Percentiles rank a stretch among this genome's conserved stretches.
Evolutionary conservation across 1,140 invertebrate species (phyloP).

Genomic region (Drosophila leontia): DNA sequence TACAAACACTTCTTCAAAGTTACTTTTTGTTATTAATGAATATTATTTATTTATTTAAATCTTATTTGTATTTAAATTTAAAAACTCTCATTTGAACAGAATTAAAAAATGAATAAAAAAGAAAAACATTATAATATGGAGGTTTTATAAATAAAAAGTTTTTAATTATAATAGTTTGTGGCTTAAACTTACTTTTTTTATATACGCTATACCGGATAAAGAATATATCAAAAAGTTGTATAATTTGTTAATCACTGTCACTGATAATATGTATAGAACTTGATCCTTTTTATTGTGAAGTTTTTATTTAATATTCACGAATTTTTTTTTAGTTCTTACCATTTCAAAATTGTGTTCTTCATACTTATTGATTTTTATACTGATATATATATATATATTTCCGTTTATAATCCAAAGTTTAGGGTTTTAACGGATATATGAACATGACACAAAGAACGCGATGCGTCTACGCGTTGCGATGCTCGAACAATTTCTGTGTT

Average conservation of each 20-base stretch:
- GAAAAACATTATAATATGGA: background rate
- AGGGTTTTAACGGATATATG: background rate
- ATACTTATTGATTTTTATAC: background rate
- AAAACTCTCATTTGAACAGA: too few species aligned
- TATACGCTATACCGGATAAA: background rate
- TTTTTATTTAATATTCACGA: background rate
- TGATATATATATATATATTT: background rate
- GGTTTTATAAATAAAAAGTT: too few species aligned
- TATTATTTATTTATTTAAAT: too few species aligned
- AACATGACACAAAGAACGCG: background rate
- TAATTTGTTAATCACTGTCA: background rate
- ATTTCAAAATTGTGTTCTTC: too few species aligned
- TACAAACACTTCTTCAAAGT: too few species aligned
- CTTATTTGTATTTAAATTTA: too few species aligned
- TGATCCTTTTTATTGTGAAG: background rate
- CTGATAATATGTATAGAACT: constrained; percentile 1
- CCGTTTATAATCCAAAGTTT: background rate
- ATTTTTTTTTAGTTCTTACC: background rate
- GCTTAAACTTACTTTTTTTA: background rate
- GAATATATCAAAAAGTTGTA: background rate
- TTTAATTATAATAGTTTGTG: too few species aligned
- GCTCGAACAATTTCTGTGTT: constrained; percentile 11
- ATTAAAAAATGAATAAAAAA: background rate
- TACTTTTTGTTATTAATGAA: too few species aligned
- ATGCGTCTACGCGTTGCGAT: constrained; percentile 5